Evolutionary conservation across 2,797 vertebrate species (phyloP).

Genomic region (Chaetodon trifasciatus): DNA sequence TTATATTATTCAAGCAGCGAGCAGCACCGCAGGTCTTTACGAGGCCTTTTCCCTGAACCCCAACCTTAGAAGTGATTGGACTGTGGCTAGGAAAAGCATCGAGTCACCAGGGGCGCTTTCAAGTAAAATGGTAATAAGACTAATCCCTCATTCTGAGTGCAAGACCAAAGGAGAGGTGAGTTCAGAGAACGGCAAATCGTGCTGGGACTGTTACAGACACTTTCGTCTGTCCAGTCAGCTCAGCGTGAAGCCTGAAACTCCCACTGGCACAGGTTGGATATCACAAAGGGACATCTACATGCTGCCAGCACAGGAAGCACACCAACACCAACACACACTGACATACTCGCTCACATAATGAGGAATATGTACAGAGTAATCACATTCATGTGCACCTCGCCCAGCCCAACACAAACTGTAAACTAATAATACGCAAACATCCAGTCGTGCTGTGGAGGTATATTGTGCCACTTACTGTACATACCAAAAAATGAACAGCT

Average conservation of each 20-base stretch:
- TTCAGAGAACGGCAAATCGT: constrained; percentile 34
- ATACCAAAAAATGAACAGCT: constrained; percentile 27
- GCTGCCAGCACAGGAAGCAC: constrained; percentile 46
- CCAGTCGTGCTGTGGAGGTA: constrained; percentile 8
- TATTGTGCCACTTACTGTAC: not conserved
- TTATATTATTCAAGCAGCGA: constrained; percentile 25
- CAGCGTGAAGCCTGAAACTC: constrained; percentile 50
- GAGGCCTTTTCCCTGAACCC: constrained; percentile 20
- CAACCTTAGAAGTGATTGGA: constrained; percentile 41
- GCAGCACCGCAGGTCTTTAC: constrained; percentile 10
- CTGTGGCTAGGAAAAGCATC: constrained; percentile 14
- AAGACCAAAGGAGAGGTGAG: constrained; percentile 46
- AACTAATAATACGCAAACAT: constrained; percentile 13
- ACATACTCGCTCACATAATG: constrained; percentile 23
- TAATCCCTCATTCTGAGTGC: constrained; percentile 58
- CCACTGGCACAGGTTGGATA: constrained; percentile 46
- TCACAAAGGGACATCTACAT: constrained; percentile 49
- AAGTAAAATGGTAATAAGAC: constrained; percentile 62
- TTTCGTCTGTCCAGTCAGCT: constrained; percentile 47
- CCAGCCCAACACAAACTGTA: constrained; percentile 7
- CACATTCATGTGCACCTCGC: constrained; percentile 28
- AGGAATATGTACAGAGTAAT: constrained; percentile 32
- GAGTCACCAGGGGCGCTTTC: constrained; percentile 43
- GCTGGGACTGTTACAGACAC: constrained; percentile 47
- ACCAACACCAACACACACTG: constrained; percentile 37